A percentile compares a stretch with the other conserved stretches of the same genome.
phyloP scores from a whole-genome alignment of 2,888 invertebrate species.

The Clusia tigrina region DNA sequence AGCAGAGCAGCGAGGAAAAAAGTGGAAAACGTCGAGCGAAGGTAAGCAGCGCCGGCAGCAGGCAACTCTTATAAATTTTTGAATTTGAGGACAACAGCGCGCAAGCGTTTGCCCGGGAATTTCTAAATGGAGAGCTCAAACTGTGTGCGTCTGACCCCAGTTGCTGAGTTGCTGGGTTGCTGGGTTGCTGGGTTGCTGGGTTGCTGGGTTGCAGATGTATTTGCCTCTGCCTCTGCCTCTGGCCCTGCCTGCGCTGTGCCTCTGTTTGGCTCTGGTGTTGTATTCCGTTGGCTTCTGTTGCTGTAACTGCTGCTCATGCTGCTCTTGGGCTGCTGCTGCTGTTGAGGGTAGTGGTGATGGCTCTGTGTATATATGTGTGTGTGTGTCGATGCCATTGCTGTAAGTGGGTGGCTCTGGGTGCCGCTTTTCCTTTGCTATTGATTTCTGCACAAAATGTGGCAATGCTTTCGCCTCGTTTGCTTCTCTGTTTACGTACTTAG shows the following conservation, averaged over 20 bases:
- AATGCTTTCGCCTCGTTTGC: not conserved
- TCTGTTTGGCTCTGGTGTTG: too few relatives aligned
- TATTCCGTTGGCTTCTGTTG: too few relatives aligned
- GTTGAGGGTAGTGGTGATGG: too few relatives aligned
- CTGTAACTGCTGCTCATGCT: slow-evolving; percentile 5
- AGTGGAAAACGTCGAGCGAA: not conserved
- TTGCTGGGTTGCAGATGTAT: not conserved
- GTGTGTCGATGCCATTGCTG: slow-evolving; percentile 18
- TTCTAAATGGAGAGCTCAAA: slow-evolving; percentile 40
- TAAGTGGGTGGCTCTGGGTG: not conserved
- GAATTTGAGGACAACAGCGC: slow-evolving; percentile 48
- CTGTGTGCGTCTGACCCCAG: slow-evolving; percentile 9
- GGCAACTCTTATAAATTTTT: slow-evolving; percentile 58
- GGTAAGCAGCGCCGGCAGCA: slow-evolving; percentile 25
- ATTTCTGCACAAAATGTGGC: slow-evolving; percentile 19
- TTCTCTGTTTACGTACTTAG: not conserved
- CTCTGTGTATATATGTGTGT: too few relatives aligned
- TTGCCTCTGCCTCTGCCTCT: slow-evolving; percentile 14
- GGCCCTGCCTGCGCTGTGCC: not conserved
- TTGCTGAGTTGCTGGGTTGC: slow-evolving; percentile 8
- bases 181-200: slow-evolving; percentile 11
- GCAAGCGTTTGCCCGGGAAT: slow-evolving; percentile 65
- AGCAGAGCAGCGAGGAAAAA: not conserved
- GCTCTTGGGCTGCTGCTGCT: slow-evolving; percentile 7
- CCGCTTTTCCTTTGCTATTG: slow-evolving; percentile 24